Evolutionary conservation across 2,888 invertebrate species (phyloP).

Genomic region (Acrobasis repandana): DNA sequence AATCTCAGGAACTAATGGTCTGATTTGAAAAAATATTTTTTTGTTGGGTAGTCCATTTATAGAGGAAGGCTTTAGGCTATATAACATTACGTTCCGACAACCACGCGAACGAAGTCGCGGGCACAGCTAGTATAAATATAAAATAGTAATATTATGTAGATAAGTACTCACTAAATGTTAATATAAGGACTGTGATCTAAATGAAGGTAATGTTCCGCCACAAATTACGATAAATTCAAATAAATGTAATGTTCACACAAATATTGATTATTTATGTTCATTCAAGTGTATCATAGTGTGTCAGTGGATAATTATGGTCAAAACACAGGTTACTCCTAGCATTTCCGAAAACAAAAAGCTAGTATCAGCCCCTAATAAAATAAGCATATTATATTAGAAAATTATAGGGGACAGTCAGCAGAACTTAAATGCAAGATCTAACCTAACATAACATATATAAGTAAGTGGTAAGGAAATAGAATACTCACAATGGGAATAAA

Average conservation of each 20-base stretch:
- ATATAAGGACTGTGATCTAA: background rate
- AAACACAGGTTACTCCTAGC: slow-evolving; percentile 42
- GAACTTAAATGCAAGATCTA: slow-evolving; percentile 71
- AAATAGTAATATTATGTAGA: too few relatives aligned
- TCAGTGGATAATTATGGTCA: slow-evolving; percentile 35
- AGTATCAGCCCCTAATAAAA: slow-evolving; percentile 72
- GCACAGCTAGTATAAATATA: too few relatives aligned
- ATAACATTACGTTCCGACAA: too few relatives aligned
- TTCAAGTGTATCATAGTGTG: slow-evolving; percentile 42
- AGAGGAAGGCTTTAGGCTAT: too few relatives aligned
- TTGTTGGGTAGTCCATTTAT: too few relatives aligned
- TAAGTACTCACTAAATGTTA: background rate
- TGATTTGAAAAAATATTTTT: too few relatives aligned
- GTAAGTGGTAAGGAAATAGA: slow-evolving; percentile 40
- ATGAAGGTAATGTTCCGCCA: slow-evolving; percentile 16
- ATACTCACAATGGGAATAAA: slow-evolving; percentile 58
- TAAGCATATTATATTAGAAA: slow-evolving; percentile 63
- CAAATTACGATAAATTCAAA: slow-evolving; percentile 29
- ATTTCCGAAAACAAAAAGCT: slow-evolving; percentile 65
- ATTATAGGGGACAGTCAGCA: slow-evolving; percentile 71
- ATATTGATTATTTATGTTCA: slow-evolving; percentile 53
- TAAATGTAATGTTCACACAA: slow-evolving; percentile 37
- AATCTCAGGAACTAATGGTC: too few relatives aligned
- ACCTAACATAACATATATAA: slow-evolving; percentile 64
- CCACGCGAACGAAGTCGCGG: too few relatives aligned